Evolutionary conservation across 2,113 vertebrate genomes (phyloP).

Genomic region (Notothenia coriiceps): DNA sequence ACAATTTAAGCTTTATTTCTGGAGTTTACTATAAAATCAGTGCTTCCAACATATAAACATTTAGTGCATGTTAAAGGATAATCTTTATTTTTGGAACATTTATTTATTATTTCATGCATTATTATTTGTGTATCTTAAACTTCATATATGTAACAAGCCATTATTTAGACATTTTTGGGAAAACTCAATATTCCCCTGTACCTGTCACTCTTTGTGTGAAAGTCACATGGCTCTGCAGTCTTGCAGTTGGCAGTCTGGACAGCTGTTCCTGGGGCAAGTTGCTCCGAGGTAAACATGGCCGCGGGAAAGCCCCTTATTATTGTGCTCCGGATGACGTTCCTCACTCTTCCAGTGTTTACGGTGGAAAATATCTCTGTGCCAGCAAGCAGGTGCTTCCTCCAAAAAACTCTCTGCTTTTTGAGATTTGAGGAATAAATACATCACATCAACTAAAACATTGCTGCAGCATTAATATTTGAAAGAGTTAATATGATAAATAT

Average conservation of each 20-base stretch:
- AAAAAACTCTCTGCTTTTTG: constrained; percentile 70
- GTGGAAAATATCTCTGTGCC: constrained; percentile 82
- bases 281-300: constrained; percentile 79
- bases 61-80: neutral
- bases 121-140: neutral
- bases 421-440: constrained; percentile 57
- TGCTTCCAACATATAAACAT: neutral
- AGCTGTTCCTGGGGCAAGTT: constrained; percentile 76
- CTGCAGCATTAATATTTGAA: neutral
- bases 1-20: neutral
- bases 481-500: neutral
- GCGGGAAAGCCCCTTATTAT: constrained; percentile 83
- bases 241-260: constrained; percentile 52
- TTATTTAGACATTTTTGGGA: neutral
- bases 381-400: constrained; percentile 87
- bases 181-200: neutral
- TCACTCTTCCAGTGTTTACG: constrained; percentile 80
- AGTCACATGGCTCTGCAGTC: constrained; percentile 37
- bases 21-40: neutral
- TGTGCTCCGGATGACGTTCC: constrained; percentile 82
- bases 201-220: constrained; percentile 56
- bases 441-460: constrained; percentile 21
- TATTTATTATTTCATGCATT: neutral
- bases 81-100: too few relatives aligned
- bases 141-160: neutral